Base-by-base conservation (phyloP, 2,113 vertebrate genomes). In the Mystacornis crossleyi region DNA sequence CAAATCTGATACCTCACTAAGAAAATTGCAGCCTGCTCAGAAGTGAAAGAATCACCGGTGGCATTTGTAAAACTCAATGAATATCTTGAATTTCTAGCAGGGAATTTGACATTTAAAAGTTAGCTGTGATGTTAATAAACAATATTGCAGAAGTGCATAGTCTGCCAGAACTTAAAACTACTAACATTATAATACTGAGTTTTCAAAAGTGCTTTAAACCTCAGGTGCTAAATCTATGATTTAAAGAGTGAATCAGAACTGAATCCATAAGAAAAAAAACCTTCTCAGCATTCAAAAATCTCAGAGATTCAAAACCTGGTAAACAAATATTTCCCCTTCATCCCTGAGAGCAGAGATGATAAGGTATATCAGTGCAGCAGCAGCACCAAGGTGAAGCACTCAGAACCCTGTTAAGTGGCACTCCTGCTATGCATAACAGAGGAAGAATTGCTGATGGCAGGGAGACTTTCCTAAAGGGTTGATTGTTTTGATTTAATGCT, bases 41-140 rank as follows among this genome's bases (percentile, higher is more conserved):
- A 96, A 97, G 57, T 67, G 81, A 81, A 88, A 69, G 64, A 95
- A 84, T 97, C 74, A 90, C 95, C 54, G 36, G 48, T 89, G 90
- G 73, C 90, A 97, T 93, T 97, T 98, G 62, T 53, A 78, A 95
- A 97, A 95, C 53, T 90, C 66, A 83, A 65, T 65, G 90, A 95
- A 84, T 87, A 97, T 81, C 45, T 93, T 94, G 58, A 93, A 96
- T 97, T 97, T 95, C 81, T 90, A 69, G 65, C 53, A 80, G 65
- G 85, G 74, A 93, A 86, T 42, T 86, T 96, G 89, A 94, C 95
- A 93, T 95, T 96, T 98, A 93, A 91, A 97, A 96, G 83, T 95
- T 74, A 69, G 57, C 75, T 96, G 97, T 94, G 81, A 84, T 86
- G 50, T 95, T 96, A 81, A 96, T 92, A 96, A 93, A 94, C 58